A percentile compares a stretch with the other conserved stretches of the same genome.
Evolutionary conservation across 1,140 invertebrate genomes (phyloP).

Genomic region (Pinna nobilis): DNA sequence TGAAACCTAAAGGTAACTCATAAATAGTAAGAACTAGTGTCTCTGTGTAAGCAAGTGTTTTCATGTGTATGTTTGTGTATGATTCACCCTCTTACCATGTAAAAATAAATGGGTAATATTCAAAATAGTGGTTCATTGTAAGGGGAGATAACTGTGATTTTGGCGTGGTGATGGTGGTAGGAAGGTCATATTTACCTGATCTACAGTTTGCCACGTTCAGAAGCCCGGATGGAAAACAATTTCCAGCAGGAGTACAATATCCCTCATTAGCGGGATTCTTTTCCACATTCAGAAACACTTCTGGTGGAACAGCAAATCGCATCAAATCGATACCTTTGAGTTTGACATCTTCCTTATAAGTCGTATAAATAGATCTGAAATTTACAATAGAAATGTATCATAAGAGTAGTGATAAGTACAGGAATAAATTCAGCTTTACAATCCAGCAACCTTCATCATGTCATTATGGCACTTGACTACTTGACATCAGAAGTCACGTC

Average conservation of each 20-base stretch:
- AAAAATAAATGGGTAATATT: too few relatives aligned
- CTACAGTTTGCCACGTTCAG: slow-evolving; percentile 60
- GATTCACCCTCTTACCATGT: too few relatives aligned
- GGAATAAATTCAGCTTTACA: neutral
- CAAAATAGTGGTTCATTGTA: too few relatives aligned
- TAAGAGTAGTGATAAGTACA: neutral
- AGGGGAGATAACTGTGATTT: too few relatives aligned
- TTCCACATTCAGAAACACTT: slow-evolving; percentile 50
- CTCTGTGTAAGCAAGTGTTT: too few relatives aligned
- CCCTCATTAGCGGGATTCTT: slow-evolving; percentile 61
- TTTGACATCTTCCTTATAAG: slow-evolving; percentile 30
- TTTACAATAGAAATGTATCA: neutral
- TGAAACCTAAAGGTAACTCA: too few relatives aligned
- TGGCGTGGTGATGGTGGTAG: too few relatives aligned
- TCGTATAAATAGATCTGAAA: slow-evolving; percentile 57
- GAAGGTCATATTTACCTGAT: slow-evolving; percentile 43
- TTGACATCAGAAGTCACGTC: neutral
- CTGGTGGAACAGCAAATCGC: slow-evolving; percentile 52
- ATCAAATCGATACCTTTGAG: slow-evolving; percentile 52
- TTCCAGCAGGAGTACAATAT: slow-evolving; percentile 56
- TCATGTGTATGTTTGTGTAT: too few relatives aligned
- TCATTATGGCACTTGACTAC: neutral
- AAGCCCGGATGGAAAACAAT: slow-evolving; percentile 59
- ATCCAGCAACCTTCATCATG: neutral
- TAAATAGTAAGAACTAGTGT: too few relatives aligned